phyloP scores from a whole-genome alignment of 2,888 invertebrate genomes.

The Agonum fuliginosum region DNA sequence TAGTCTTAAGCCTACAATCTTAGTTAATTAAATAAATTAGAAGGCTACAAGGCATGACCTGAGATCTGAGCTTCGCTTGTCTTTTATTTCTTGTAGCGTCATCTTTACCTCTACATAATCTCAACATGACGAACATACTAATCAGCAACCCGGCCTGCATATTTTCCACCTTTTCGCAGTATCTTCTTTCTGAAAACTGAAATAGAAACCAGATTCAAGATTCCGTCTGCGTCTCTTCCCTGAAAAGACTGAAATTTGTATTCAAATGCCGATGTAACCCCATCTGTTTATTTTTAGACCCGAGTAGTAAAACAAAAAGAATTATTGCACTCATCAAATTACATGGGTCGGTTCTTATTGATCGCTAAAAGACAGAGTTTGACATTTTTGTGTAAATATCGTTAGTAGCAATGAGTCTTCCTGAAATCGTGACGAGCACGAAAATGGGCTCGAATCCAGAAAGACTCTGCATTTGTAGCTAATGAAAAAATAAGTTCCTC shows the following conservation, averaged over 20 bases:
- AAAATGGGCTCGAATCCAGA: background rate
- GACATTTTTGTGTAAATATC: background rate
- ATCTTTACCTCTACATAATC: constrained; percentile 6
- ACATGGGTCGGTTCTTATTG: constrained; percentile 3
- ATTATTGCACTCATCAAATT: constrained; percentile 13
- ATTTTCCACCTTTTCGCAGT: background rate
- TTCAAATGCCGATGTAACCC: background rate
- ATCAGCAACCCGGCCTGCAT: constrained; percentile 16
- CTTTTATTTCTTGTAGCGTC: constrained; percentile 2
- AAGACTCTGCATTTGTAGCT: background rate
- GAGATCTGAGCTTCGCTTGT: background rate
- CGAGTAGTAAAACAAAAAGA: constrained; percentile 5
- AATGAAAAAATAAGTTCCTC: constrained; percentile 16
- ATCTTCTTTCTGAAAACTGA: constrained; percentile 7
- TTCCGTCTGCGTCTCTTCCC: background rate
- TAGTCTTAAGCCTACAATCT: no score
- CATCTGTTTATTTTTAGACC: constrained; percentile 16
- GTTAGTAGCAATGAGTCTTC: background rate
- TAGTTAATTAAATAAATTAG: constrained; percentile 30
- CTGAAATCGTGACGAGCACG: background rate
- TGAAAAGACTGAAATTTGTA: constrained; percentile 18
- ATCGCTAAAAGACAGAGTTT: no score
- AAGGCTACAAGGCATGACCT: background rate
- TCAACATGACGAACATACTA: constrained; percentile 19
- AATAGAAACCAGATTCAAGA: background rate